Evolutionary conservation across 1,140 invertebrate genomes (phyloP), one percentile per base, ranked within the genome.

Genomic region (Conus betulinus): DNA sequence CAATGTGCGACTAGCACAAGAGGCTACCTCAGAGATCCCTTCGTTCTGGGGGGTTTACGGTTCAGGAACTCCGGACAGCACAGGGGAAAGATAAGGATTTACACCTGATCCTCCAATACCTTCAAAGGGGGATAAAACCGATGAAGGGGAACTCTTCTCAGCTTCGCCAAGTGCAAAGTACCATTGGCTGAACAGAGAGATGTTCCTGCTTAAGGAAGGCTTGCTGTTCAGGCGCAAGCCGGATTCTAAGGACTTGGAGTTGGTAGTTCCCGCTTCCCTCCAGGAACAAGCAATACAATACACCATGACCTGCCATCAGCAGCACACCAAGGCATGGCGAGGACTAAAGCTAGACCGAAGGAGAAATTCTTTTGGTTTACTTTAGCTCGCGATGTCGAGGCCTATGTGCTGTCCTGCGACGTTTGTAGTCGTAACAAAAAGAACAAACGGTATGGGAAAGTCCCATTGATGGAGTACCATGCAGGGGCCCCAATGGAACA

Each of bases 11-110:
- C 39, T 39, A 1, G 39, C 39, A 39, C 39, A 39, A 39, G 39
- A 39, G 39, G 39, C 39, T 39, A 39, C 39, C 39, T 39, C 39
- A 3, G 39, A 39, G 3, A 23, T 74, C 25, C 20, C 71, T 3
- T 74, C 20, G 71, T 25, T 1, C 25, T 23, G 71, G 20, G 71
- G n/a, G 71, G 25, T 74, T 23, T 25, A 74, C 71, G 2, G 83
- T 15, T 51, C 39, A n/a, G 17, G 83, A 23, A 23, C 15, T 52
- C 83, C 15, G 39, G 52, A 84, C 13, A n/a, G 39, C 25, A 76
- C 85, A 87, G 51, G 7, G 76, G 51, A 23, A n/a, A n/a, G 85
- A 87, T 39, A n/a, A n/a, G 51, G 81, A 53, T 20, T 11, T 39
- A 39, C 39, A 17, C 25, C n/a, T 53, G 20, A 0, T 57, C 8